phyloP scores from a whole-genome alignment of 1,140 invertebrate genomes.

The Lepidurus apus region DNA sequence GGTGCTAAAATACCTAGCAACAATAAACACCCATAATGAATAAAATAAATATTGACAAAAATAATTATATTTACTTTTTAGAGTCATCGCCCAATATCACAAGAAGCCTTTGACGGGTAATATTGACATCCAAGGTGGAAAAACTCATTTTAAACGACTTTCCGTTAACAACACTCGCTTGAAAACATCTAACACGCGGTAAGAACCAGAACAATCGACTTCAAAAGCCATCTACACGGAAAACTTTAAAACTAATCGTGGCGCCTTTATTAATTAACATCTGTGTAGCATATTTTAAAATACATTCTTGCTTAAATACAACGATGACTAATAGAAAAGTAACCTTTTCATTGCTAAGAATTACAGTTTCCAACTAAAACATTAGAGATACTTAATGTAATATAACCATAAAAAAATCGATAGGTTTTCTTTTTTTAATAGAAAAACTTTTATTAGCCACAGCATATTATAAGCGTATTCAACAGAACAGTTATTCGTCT shows the following conservation, averaged over 20 bases:
- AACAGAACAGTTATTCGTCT: not conserved
- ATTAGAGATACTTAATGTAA: too few relatives aligned
- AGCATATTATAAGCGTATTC: not conserved
- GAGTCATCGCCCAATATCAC: not conserved
- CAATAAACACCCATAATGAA: not conserved
- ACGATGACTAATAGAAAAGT: too few relatives aligned
- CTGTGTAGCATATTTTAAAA: too few relatives aligned
- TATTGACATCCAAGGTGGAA: not conserved
- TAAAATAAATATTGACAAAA: not conserved
- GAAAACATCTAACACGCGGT: not conserved
- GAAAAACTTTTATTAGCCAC: not conserved
- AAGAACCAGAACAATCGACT: too few relatives aligned
- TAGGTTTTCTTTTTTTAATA: not conserved
- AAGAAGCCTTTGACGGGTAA: not conserved
- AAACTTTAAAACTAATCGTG: too few relatives aligned
- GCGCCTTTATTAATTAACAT: too few relatives aligned
- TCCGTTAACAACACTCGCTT: not conserved
- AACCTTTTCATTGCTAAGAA: too few relatives aligned
- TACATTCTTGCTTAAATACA: too few relatives aligned
- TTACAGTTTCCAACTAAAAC: too few relatives aligned
- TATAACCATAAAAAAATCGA: too few relatives aligned
- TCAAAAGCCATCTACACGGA: too few relatives aligned
- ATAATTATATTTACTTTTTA: not conserved
- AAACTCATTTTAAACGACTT: not conserved
- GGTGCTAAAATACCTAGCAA: not conserved